A percentile compares a stretch with the other conserved stretches of the same genome.
Evolutionary conservation across 2,797 vertebrate genomes (phyloP).

Genomic region (Somateria mollissima): DNA sequence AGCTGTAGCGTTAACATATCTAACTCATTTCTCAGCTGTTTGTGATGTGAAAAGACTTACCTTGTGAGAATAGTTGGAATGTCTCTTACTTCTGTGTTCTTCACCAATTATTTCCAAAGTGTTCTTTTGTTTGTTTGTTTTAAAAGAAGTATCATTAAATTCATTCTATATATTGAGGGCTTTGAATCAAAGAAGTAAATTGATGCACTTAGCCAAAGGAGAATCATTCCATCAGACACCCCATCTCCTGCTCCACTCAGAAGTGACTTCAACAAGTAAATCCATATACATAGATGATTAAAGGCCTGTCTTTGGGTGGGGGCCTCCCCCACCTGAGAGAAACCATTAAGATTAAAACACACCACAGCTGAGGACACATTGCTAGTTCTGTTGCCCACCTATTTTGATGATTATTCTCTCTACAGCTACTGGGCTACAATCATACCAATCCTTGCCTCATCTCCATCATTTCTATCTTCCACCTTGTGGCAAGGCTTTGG

Average conservation of each 20-base stretch:
- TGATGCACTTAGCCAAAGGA: neutral
- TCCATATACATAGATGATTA: neutral
- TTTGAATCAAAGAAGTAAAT: neutral
- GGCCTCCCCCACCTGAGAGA: neutral
- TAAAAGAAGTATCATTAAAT: neutral
- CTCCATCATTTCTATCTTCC: neutral
- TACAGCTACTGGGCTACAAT: neutral
- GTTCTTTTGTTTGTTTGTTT: neutral
- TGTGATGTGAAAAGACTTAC: neutral
- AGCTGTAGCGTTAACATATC: neutral
- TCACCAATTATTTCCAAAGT: neutral
- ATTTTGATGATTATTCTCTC: neutral
- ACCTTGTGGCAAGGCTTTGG: neutral
- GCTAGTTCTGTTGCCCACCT: neutral
- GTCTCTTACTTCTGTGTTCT: neutral
- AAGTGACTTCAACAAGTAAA: neutral
- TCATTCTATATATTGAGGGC: neutral
- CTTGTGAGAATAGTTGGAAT: neutral
- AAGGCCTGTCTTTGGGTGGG: neutral
- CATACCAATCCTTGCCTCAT: neutral
- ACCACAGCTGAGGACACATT: neutral
- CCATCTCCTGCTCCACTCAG: neutral
- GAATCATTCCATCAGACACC: neutral
- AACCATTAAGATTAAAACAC: neutral
- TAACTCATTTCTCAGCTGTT: neutral